Conservation (phyloP, 2,888 invertebrate genomes). For the Lasioglossum calceatum region DNA sequence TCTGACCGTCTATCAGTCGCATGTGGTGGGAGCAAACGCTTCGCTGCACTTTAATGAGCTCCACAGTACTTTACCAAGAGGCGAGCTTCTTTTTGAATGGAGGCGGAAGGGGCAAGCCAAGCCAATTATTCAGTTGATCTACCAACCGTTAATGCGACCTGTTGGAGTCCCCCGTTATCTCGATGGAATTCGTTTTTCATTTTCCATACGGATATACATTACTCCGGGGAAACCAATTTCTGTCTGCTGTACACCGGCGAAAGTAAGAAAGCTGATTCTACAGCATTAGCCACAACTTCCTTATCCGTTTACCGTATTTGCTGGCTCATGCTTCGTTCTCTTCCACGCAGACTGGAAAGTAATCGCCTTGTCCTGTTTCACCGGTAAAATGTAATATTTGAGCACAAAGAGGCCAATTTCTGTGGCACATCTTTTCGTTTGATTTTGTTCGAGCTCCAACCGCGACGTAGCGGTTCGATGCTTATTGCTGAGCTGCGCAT, state of each 20-base stretch:
- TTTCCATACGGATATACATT: constrained; percentile 52
- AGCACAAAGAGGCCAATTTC: background rate
- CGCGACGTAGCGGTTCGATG: background rate
- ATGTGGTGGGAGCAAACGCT: constrained; percentile 35
- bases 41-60: constrained; percentile 49
- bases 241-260: constrained; percentile 57
- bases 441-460: background rate
- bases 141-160: constrained; percentile 60
- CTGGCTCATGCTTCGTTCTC: background rate
- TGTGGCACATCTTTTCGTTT: background rate
- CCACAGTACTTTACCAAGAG: constrained; percentile 28
- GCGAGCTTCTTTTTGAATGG: constrained; percentile 26
- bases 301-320: background rate
- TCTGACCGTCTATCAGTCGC: constrained; percentile 7
- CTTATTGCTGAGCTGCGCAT: background rate
- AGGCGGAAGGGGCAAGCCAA: constrained; percentile 34
- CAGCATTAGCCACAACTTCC: background rate
- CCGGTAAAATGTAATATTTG: background rate
- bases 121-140: constrained; percentile 69
- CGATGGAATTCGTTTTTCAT: constrained; percentile 64
- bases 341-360: background rate
- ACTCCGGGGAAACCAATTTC: constrained; percentile 67
- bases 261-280: constrained; percentile 9
- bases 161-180: constrained; percentile 38
- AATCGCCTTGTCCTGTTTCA: background rate